A percentile compares a stretch with the other conserved stretches of the same genome.
phyloP scores from a whole-genome alignment of 2,113 vertebrate species.

The Amphiprion ocellaris region DNA sequence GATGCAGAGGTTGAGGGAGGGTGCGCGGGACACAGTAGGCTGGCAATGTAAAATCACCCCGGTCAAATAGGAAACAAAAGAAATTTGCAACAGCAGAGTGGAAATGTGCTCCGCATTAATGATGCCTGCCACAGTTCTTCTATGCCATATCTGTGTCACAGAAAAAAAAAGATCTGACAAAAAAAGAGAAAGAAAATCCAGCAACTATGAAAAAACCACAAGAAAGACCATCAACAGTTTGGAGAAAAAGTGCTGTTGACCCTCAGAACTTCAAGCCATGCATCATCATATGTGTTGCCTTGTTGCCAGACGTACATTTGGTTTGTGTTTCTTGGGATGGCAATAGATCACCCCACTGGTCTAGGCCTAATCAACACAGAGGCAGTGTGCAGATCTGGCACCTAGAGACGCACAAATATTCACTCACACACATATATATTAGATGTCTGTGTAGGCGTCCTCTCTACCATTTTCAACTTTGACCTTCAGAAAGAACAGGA shows the following conservation, averaged over 20 bases:
- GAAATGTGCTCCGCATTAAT: conserved; percentile 61
- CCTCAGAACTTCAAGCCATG: conserved; percentile 61
- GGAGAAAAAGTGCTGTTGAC: conserved; percentile 62
- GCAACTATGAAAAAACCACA: conserved; percentile 47
- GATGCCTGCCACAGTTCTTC: conserved; percentile 37
- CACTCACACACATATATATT: neutral
- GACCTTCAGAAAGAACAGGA: conserved; percentile 70
- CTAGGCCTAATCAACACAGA: conserved; percentile 59
- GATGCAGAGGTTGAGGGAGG: conserved; percentile 48
- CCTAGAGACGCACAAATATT: conserved; percentile 29
- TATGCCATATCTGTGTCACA: conserved; percentile 1
- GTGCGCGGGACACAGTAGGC: conserved; percentile 46
- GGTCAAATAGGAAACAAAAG: conserved; percentile 62
- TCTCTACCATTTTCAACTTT: conserved; percentile 63
- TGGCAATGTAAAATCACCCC: conserved; percentile 51
- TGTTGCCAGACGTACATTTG: conserved; percentile 76
- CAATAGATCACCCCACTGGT: conserved; percentile 62
- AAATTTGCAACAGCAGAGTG: conserved; percentile 41
- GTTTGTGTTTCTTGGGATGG: conserved; percentile 74
- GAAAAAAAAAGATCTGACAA: conserved; percentile 10
- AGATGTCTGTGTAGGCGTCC: conserved; percentile 38
- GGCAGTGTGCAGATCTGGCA: conserved; percentile 39
- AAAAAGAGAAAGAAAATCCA: conserved; percentile 36
- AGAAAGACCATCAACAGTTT: conserved; percentile 50
- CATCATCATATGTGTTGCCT: conserved; percentile 63